phyloP scores from a whole-genome alignment of 1,140 invertebrate genomes.

The Cecropterus lyciades region DNA sequence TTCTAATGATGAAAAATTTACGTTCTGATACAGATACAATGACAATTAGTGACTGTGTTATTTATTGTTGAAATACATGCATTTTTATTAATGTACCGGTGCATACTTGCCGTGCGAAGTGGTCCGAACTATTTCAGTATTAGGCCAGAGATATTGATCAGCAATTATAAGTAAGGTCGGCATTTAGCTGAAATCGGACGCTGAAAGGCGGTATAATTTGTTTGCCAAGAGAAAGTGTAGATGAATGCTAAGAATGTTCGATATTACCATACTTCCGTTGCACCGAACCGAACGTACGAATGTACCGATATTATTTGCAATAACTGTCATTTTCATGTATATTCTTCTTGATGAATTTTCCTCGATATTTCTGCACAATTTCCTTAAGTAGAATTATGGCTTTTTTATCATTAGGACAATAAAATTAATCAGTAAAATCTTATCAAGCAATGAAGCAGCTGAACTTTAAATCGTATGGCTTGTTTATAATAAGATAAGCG shows the following conservation, averaged over 20 bases:
- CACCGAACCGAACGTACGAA: neutral
- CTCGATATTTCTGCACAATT: too few species aligned
- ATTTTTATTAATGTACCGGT: conserved; percentile 10
- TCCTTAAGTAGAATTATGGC: too few species aligned
- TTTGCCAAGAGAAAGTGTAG: conserved; percentile 37
- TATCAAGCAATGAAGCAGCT: neutral
- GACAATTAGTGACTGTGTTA: neutral
- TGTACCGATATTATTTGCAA: neutral
- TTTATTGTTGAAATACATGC: conserved; percentile 37
- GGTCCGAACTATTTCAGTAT: conserved; percentile 21
- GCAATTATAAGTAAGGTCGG: conserved; percentile 39
- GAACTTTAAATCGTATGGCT: neutral
- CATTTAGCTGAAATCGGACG: conserved; percentile 33
- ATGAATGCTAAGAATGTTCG: conserved; percentile 8
- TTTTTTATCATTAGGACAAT: neutral
- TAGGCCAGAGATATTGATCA: conserved; percentile 37
- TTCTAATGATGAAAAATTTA: too few species aligned
- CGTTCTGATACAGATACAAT: neutral
- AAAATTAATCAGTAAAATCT: conserved; percentile 1
- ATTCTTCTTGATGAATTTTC: too few species aligned
- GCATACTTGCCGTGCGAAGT: conserved; percentile 3
- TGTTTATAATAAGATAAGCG: conserved; percentile 1
- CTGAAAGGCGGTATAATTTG: conserved; percentile 31
- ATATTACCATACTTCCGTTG: conserved; percentile 16
- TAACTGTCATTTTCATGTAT: too few species aligned